Evolutionary conservation across 2,888 invertebrate species (phyloP), one percentile per base, ranked within the genome.

Genomic region (Scaptomyza polygonia): DNA sequence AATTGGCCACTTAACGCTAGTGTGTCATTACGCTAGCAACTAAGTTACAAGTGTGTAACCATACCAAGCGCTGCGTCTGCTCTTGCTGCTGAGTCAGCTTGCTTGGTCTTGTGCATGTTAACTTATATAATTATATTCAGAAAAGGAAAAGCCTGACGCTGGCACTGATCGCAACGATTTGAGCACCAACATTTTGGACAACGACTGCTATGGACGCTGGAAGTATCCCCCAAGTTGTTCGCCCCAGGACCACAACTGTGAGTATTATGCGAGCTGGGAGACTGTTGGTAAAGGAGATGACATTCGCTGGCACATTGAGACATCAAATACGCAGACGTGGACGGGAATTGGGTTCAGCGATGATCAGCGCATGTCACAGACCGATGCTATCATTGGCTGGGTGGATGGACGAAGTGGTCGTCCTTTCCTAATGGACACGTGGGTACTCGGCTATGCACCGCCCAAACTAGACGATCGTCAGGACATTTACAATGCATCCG

Each of bases 321-420:
- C 97, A 0, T 95, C 93, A 36, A 93, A 97, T 78, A 95, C 94
- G 1, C 94, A 96, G 72, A 93, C 94, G 8, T 98, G 98, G 98
- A 97, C 97, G 0, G 98, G 97, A 0, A 96, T 98, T 66, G 98
- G 95, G 0, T 98, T 98, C 89, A 96, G 96, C 51, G 93, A 96
- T 67, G 95, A 97, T 88, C 95, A 94, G 76, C 95, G 94, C 91
- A 97, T 97, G 97, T 94, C 96, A 0, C 96, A 97, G 92, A 96
- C 97, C 0, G 98, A 98, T 90, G 96, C 97, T 0, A 94, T 98
- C 21, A 93, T 98, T 18, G 98, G 97, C 1, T 97, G 97, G 96
- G 95, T 97, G 27, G 97, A 97, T 89, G 67, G 77, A 14, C 93
- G 94, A 52, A 93, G 93, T 7, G 96, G 96, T 0, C 93, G 96